Conservation (phyloP, 2,888 invertebrate genomes). For the Tillus elongatus region DNA sequence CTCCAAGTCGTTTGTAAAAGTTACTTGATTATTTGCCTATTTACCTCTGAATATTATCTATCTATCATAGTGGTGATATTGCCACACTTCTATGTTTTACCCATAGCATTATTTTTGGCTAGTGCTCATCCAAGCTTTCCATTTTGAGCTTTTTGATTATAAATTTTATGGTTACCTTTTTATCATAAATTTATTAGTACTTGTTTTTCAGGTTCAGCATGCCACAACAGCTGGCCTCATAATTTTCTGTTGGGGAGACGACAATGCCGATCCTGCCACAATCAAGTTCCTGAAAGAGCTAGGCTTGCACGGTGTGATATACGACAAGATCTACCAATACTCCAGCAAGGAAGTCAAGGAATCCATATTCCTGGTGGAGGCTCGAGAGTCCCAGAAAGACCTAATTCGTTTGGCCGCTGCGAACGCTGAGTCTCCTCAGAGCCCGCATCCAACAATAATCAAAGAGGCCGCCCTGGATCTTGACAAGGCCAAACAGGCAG, state of each 20-base stretch:
- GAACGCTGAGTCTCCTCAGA: constrained; percentile 30
- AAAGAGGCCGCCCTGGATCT: constrained; percentile 37
- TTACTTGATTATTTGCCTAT: no score
- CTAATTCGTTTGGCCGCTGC: constrained; percentile 43
- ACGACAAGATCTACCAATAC: constrained; percentile 82
- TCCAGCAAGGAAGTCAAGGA: constrained; percentile 65
- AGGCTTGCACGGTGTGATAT: constrained; percentile 92
- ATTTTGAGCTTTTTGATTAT: no score
- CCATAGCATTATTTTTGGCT: no score
- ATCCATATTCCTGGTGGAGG: constrained; percentile 74
- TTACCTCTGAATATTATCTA: no score
- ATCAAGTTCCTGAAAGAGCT: constrained; percentile 78
- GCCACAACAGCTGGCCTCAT: constrained; percentile 75
- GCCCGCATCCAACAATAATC: constrained; percentile 14
- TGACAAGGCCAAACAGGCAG: constrained; percentile 35
- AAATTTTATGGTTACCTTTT: no score
- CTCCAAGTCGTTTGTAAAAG: no score
- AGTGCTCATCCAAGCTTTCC: no score
- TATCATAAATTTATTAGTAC: no score
- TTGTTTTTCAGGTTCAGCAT: constrained; percentile 53
- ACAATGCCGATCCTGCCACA: constrained; percentile 80
- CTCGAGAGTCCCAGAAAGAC: constrained; percentile 63
- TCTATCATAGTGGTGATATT: no score
- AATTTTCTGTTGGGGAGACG: constrained; percentile 96
- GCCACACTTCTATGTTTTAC: no score